Evolutionary conservation across 2,797 vertebrate species (phyloP), one percentile per base, ranked within the genome.

Genomic region (Lates japonicus): DNA sequence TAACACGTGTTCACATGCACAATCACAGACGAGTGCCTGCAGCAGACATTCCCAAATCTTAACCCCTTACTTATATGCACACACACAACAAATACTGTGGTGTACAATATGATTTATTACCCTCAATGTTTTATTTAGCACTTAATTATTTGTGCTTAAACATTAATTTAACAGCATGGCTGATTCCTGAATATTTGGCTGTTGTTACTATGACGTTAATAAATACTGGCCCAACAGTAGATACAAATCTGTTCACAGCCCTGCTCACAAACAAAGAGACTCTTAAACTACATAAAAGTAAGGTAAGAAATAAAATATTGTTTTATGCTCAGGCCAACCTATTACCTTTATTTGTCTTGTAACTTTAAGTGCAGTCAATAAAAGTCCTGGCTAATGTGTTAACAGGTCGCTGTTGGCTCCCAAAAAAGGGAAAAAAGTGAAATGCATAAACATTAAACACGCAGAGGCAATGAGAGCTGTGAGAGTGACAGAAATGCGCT

Each of bases 401-500:
- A 89, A 89, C 74, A 75, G 87, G 73, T 86, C 78, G 37, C 29
- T 63, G 49, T 69, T 75, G 31, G 64, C 68, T 74, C 61, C 29
- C 58, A 74, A 74, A 78, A 80, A 65, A 58, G 5, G 55, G 12
- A 65, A 61, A 73, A 62, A 66, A 64, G 52, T 68, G 9, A 81
- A 81, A 82, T 70, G 81, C 80, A 82, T 86, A 82, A 90, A 90
- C 87, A 87, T 89, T 87, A 86, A 88, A 89, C 83, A 86, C 58
- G 35, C 52, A 44, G 76, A 60, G 70, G 84, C 89, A 77, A 70
- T 8, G 59, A 64, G 81, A 76, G 82, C 79, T 54, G 75, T 2
- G 71, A 86, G 87, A 90, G 86, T 85, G 90, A 93, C 91, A 91
- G 92, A 92, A 91, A 89, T 87, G 84, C 46, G 62, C 60, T 44